Evolutionary conservation across 2,888 invertebrate genomes (phyloP), one percentile per base, ranked within the genome.

Genomic region (Microctonus aethiopoides): DNA sequence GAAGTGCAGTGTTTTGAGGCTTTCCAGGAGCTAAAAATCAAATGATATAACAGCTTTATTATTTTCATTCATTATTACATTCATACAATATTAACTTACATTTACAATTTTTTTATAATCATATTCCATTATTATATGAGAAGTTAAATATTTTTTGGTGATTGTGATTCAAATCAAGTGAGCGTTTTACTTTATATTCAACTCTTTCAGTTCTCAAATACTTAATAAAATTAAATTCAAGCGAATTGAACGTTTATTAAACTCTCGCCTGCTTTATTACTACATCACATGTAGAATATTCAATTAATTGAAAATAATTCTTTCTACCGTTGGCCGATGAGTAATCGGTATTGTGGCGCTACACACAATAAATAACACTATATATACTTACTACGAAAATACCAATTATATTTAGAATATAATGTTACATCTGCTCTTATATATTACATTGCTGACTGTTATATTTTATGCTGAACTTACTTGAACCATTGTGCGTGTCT

Each of bases 1-100:
- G 11, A 72, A 52, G 4, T 32, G 68, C 70, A 79, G 69, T 4
- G 29, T 66, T 62, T 75, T 77, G 77, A 81, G 78, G 2, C 68
- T 72, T 63, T 77, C 67, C 6, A 77, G 39, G 54, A 71, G 10
- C 83, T 83, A 71, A 7, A 65, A 54, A n/a, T 41, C 29, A 16
- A n/a, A 46, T n/a, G 7, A 36, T 61, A 61, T 54, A 67, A 36
- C 54, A n/a, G 13, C 24, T 62, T 61, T 6, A 56, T 2, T 41
- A 52, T 13, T 20, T 54, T 32, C 13, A 16, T 32, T 46, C 24
- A 32, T 16, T 36, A 29, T 20, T 13, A 56, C 7, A 61, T 24
- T 11, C 13, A 16, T 7, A 29, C 7, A 62, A 68, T 54, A 62
- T 68, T 54, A 6, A 60, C 26, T 26, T 34, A 67, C 67, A 51